Percentiles rank a stretch among this genome's conserved stretches.
Evolutionary conservation across 2,888 invertebrate species (phyloP).

Genomic region (Anticlea derivata): DNA sequence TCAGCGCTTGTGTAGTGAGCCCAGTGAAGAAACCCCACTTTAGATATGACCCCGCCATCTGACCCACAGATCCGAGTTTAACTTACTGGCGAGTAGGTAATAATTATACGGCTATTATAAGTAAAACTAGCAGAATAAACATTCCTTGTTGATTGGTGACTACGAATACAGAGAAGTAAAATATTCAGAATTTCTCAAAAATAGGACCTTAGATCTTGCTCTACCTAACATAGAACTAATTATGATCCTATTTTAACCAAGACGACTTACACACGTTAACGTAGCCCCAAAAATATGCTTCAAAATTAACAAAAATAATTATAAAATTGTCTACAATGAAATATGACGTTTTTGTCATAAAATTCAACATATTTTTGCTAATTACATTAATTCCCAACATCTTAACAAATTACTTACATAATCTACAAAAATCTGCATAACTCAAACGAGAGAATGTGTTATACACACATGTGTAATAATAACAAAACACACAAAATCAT

Average conservation of each 20-base stretch:
- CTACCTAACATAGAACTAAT: too few species aligned
- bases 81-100: not conserved
- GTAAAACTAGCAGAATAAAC: too few species aligned
- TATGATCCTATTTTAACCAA: too few species aligned
- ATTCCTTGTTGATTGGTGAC: too few species aligned
- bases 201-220: too few species aligned
- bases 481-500: not conserved
- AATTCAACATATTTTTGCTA: not conserved
- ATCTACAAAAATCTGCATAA: not conserved
- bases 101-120: too few species aligned
- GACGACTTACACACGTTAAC: too few species aligned
- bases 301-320: not conserved
- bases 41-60: slow-evolving; percentile 4
- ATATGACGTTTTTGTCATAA: too few species aligned
- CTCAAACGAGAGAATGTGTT: slow-evolving; percentile 2
- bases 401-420: slow-evolving; percentile 8
- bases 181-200: too few species aligned
- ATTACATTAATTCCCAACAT: slow-evolving; percentile 5
- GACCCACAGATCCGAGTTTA: slow-evolving; percentile 8
- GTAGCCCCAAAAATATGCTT: not conserved
- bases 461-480: not conserved
- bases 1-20: not conserved
- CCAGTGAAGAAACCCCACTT: slow-evolving; percentile 9
- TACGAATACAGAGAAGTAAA: too few species aligned
- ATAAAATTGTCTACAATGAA: too few species aligned